Conservation (phyloP, 2,888 invertebrate species). For the Leucophenga maculata region DNA sequence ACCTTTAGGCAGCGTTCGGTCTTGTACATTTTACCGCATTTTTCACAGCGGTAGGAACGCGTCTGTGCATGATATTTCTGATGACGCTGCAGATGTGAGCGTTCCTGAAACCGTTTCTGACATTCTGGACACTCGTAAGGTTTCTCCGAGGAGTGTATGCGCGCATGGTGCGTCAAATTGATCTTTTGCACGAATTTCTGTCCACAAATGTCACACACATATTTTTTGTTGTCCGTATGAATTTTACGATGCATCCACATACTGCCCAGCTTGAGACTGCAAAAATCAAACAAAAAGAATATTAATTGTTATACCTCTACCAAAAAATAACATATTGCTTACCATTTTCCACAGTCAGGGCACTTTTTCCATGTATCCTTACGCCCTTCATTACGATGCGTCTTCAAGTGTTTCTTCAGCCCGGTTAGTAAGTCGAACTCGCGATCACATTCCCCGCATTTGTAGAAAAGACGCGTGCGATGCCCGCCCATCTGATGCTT, state of each 20-base stretch:
- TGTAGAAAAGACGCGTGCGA: slow-evolving; percentile 62
- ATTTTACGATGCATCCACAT: slow-evolving; percentile 73
- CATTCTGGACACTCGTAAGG: slow-evolving; percentile 71
- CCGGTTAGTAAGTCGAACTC: slow-evolving; percentile 67
- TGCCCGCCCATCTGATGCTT: slow-evolving; percentile 65
- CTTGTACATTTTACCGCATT: slow-evolving; percentile 73
- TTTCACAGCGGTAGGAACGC: slow-evolving; percentile 71
- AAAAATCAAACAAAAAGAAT: background rate
- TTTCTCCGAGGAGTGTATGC: slow-evolving; percentile 71
- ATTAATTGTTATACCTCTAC: background rate
- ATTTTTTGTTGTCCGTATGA: slow-evolving; percentile 71
- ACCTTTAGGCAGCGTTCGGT: slow-evolving; percentile 76
- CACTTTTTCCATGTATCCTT: slow-evolving; percentile 71
- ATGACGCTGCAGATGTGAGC: slow-evolving; percentile 71
- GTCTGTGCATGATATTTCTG: slow-evolving; percentile 71
- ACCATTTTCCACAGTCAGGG: slow-evolving; percentile 72
- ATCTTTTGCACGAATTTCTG: slow-evolving; percentile 73
- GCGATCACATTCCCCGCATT: slow-evolving; percentile 67
- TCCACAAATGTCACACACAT: slow-evolving; percentile 71
- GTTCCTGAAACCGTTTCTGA: slow-evolving; percentile 71
- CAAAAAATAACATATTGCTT: slow-evolving; percentile 37
- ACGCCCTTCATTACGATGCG: slow-evolving; percentile 66
- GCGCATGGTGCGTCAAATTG: slow-evolving; percentile 71
- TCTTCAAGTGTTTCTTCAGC: slow-evolving; percentile 69
- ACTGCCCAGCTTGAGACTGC: slow-evolving; percentile 70